Evolutionary conservation across 2,888 invertebrate species (phyloP).

Genomic region (Lordiphosa andalusiaca): DNA sequence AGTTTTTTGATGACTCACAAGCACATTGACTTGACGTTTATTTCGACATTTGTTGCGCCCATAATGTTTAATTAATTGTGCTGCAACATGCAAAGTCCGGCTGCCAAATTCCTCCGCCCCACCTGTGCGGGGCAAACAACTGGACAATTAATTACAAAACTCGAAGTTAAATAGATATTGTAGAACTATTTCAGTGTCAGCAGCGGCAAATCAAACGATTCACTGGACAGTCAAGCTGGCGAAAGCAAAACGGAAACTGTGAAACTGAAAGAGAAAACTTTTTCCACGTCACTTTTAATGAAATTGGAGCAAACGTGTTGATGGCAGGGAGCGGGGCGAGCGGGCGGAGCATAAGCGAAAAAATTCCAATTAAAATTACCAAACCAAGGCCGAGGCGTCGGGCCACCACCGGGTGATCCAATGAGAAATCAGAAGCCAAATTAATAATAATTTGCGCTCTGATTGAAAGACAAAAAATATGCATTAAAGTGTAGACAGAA

Average conservation of each 20-base stretch:
- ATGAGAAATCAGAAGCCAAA: conserved; percentile 43
- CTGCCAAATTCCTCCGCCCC: background rate
- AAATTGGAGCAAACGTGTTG: conserved; percentile 67
- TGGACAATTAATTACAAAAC: conserved; percentile 66
- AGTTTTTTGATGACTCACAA: conserved; percentile 39
- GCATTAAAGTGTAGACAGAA: conserved; percentile 39
- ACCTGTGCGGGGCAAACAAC: conserved; percentile 24
- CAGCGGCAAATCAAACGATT: conserved; percentile 48
- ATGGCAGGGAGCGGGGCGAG: background rate
- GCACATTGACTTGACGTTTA: conserved; percentile 57
- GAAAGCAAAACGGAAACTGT: conserved; percentile 29
- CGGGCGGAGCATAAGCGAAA: conserved; percentile 27
- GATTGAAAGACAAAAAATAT: conserved; percentile 34
- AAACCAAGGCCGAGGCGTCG: conserved; percentile 40
- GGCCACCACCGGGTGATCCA: conserved; percentile 1
- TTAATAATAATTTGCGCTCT: conserved; percentile 69
- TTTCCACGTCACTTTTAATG: conserved; percentile 66
- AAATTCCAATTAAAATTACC: conserved; percentile 72
- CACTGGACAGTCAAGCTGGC: conserved; percentile 18
- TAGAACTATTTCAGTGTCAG: conserved; percentile 59
- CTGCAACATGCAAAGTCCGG: conserved; percentile 42
- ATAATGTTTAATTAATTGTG: conserved; percentile 63
- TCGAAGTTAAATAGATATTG: conserved; percentile 68
- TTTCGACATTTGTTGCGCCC: conserved; percentile 54
- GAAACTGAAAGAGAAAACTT: conserved; percentile 49